Percentiles rank a stretch among this genome's conserved stretches.
phyloP scores from a whole-genome alignment of 2,113 vertebrate species.

The Ellobius talpinus region DNA sequence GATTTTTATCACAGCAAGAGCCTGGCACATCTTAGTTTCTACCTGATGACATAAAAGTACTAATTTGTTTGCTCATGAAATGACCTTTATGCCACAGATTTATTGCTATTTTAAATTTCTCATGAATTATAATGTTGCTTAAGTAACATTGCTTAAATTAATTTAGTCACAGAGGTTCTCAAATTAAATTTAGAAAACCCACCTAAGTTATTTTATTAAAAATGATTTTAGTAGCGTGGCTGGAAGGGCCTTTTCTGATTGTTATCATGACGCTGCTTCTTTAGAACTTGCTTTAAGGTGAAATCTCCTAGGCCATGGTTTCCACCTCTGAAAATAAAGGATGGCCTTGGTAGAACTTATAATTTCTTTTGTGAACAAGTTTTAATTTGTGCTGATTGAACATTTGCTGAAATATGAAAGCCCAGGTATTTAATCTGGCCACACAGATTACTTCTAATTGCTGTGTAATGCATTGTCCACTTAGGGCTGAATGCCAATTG shows the following conservation, averaged over 20 bases:
- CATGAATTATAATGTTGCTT: background rate
- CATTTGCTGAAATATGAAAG: slow-evolving; percentile 48
- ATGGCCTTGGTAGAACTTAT: background rate
- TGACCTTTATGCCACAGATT: background rate
- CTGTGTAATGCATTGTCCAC: background rate
- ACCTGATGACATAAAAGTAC: background rate
- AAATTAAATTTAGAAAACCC: slow-evolving; percentile 47
- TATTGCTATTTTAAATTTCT: slow-evolving; percentile 25
- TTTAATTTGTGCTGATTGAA: slow-evolving; percentile 22
- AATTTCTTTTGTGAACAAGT: background rate
- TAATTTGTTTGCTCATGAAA: slow-evolving; percentile 53
- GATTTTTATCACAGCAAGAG: background rate
- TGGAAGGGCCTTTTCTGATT: slow-evolving; percentile 16
- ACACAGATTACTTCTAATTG: slow-evolving; percentile 54
- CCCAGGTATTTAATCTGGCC: slow-evolving; percentile 31
- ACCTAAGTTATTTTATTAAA: background rate
- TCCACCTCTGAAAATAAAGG: background rate
- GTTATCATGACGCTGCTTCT: background rate
- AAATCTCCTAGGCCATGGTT: background rate
- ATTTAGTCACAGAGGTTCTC: background rate
- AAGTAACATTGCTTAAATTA: background rate
- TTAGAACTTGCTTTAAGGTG: slow-evolving; percentile 26
- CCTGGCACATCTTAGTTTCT: background rate
- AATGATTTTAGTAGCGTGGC: background rate
- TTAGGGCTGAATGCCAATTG: background rate